These are phyloP conservation scores for Apostichopus californicus DNA, from an alignment of 35 echinoderm and acorn worm species.

Conservation along the genomic window DNA sequence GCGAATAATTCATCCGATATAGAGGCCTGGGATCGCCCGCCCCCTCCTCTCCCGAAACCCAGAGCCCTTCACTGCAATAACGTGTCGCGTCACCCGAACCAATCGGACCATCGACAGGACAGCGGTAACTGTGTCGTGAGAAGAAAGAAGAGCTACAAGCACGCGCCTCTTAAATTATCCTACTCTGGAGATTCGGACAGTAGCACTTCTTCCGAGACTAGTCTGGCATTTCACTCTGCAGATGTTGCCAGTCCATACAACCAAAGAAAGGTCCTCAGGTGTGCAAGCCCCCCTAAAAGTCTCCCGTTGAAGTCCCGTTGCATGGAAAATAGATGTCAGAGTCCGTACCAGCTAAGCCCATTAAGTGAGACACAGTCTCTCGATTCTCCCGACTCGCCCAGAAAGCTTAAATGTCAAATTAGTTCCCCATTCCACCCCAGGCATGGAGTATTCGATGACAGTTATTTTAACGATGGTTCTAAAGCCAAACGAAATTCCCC, in stretches of 20 bases:
- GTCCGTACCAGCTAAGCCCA: background rate
- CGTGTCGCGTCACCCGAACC: background rate
- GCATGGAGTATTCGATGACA: slow-evolving; percentile 26
- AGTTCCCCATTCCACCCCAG: slow-evolving; percentile 31
- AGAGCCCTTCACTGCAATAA: background rate
- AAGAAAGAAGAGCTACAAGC: slow-evolving; percentile 30
- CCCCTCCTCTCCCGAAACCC: slow-evolving; percentile 20
- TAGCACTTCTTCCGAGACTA: slow-evolving; percentile 5
- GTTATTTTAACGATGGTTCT: background rate
- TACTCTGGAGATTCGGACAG: slow-evolving; percentile 50
- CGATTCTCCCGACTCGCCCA: background rate
- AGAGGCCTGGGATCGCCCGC: slow-evolving; percentile 19
- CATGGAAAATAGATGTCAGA: background rate
- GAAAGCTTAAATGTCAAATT: background rate
- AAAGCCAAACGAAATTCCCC: background rate
- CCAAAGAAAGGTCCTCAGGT: background rate
- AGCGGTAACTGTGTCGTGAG: background rate
- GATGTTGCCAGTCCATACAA: background rate
- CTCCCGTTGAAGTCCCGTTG: background rate
- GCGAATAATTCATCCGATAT: slow-evolving; percentile 2
- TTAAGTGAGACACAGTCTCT: background rate
- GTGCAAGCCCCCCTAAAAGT: slow-evolving; percentile 3
- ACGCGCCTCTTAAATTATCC: slow-evolving; percentile 14
- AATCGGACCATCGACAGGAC: background rate
- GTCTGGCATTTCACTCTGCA: background rate